These are phyloP conservation scores for Epinephelus fuscoguttatus DNA, from an alignment of 2,113 vertebrate genomes.

Conservation along the genomic window DNA sequence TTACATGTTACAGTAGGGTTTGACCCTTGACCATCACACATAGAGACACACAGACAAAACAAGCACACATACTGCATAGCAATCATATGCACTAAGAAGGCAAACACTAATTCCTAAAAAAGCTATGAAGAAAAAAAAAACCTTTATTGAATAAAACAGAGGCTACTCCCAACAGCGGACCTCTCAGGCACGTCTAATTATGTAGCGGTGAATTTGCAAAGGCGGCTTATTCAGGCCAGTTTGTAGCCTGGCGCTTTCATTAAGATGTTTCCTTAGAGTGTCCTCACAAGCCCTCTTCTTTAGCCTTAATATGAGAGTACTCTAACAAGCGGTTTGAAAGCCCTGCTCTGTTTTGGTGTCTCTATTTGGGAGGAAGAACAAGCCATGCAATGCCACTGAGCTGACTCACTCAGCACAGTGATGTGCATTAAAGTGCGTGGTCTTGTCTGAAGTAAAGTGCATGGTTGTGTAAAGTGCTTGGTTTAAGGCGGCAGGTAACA, in stretches of 20 bases:
- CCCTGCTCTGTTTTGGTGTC: conserved; percentile 43
- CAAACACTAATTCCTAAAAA: conserved; percentile 29
- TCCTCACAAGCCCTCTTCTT: conserved; percentile 61
- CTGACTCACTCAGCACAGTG: conserved; percentile 18
- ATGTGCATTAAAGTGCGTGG: conserved; percentile 1
- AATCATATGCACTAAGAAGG: not conserved
- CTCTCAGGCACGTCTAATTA: conserved; percentile 67
- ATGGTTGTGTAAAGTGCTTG: conserved; percentile 12
- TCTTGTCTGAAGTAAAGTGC: conserved; percentile 26
- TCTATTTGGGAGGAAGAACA: conserved; percentile 42
- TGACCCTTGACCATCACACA: conserved; percentile 19
- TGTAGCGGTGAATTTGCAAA: conserved; percentile 57
- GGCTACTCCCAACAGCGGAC: conserved; percentile 32
- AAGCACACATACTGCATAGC: not conserved
- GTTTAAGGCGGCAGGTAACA: conserved; percentile 16
- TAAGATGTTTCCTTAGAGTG: conserved; percentile 64
- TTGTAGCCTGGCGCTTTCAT: conserved; percentile 56
- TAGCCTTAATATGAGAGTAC: conserved; percentile 52
- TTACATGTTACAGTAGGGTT: not conserved
- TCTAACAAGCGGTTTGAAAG: conserved; percentile 68
- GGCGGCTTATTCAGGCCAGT: conserved; percentile 51
- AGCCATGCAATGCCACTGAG: conserved; percentile 14
- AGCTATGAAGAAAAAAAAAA: conserved; percentile 12
- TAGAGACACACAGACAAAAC: not conserved
- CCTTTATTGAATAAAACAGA: conserved; percentile 51